Percentiles rank a stretch among this genome's conserved stretches.
Conservation (phyloP, 2,113 vertebrate genomes). For the Phylloscopus whistleri region DNA sequence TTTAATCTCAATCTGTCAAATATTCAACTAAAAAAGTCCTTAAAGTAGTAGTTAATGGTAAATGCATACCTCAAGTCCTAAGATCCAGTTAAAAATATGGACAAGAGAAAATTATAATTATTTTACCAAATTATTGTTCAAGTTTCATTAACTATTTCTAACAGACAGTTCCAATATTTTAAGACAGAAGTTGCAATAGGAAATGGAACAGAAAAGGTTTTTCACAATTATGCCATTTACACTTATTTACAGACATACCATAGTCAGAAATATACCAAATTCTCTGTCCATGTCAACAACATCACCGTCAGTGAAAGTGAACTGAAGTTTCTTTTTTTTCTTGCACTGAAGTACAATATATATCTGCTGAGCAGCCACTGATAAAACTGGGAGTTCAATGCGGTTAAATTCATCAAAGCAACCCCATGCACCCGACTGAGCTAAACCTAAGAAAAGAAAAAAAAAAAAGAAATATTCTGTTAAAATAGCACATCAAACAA, state of each 20-base stretch:
- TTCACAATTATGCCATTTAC: background rate
- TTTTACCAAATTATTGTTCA: background rate
- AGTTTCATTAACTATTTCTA: background rate
- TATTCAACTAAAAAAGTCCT: background rate
- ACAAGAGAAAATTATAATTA: background rate
- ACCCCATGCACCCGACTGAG: slow-evolving; percentile 73
- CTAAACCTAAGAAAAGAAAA: slow-evolving; percentile 56
- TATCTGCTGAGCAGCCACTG: slow-evolving; percentile 74
- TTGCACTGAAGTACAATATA: slow-evolving; percentile 73
- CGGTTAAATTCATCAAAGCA: slow-evolving; percentile 73
- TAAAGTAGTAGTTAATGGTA: background rate
- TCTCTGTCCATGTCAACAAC: slow-evolving; percentile 73
- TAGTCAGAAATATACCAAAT: slow-evolving; percentile 75
- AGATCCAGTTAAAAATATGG: background rate
- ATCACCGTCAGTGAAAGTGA: slow-evolving; percentile 72
- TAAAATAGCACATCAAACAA: background rate
- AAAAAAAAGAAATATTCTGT: background rate
- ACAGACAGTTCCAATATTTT: background rate
- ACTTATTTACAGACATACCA: slow-evolving; percentile 49
- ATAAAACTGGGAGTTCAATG: slow-evolving; percentile 73
- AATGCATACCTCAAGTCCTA: background rate
- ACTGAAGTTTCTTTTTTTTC: slow-evolving; percentile 68
- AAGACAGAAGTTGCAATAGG: background rate
- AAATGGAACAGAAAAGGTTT: background rate
- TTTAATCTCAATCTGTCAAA: background rate